Conservation (phyloP, 2,888 invertebrate species). For the Ophion ellenae region DNA sequence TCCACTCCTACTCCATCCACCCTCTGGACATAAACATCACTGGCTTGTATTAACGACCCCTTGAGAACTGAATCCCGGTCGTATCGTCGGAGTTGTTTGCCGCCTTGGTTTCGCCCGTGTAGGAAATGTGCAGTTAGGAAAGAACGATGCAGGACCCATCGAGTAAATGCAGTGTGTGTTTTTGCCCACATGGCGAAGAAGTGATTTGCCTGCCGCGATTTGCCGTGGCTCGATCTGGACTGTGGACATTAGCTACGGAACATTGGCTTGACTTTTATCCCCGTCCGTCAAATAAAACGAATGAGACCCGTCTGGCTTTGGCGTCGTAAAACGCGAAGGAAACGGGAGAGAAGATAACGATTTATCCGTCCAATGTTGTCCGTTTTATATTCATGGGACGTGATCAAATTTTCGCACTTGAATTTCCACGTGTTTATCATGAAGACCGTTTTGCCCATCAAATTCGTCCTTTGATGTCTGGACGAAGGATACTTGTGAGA, state of each 20-base stretch:
- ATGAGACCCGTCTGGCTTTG: slow-evolving; percentile 31
- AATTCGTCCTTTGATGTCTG: too few relatives aligned
- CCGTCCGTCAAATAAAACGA: slow-evolving; percentile 37
- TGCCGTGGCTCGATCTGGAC: slow-evolving; percentile 23
- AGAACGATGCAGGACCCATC: neutral
- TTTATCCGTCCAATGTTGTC: slow-evolving; percentile 27
- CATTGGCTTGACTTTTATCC: slow-evolving; percentile 43
- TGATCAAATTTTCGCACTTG: neutral
- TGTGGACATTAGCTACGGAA: slow-evolving; percentile 40
- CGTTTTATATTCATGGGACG: slow-evolving; percentile 17
- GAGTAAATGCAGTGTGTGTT: slow-evolving; percentile 16
- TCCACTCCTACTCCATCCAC: slow-evolving; percentile 63
- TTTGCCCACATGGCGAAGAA: slow-evolving; percentile 46
- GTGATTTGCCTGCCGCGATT: slow-evolving; percentile 51
- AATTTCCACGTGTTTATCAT: neutral
- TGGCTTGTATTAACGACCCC: slow-evolving; percentile 74
- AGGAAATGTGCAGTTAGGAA: slow-evolving; percentile 75
- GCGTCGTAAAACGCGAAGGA: slow-evolving; percentile 25
- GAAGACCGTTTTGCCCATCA: neutral
- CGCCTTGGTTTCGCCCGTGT: slow-evolving; percentile 59
- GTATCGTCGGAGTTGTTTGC: slow-evolving; percentile 69
- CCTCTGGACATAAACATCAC: slow-evolving; percentile 72
- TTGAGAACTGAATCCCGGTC: slow-evolving; percentile 75
- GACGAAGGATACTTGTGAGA: too few relatives aligned
- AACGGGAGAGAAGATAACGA: slow-evolving; percentile 10